phyloP scores from a whole-genome alignment of 2,113 vertebrate species.

The Leucoraja erinaceus region DNA sequence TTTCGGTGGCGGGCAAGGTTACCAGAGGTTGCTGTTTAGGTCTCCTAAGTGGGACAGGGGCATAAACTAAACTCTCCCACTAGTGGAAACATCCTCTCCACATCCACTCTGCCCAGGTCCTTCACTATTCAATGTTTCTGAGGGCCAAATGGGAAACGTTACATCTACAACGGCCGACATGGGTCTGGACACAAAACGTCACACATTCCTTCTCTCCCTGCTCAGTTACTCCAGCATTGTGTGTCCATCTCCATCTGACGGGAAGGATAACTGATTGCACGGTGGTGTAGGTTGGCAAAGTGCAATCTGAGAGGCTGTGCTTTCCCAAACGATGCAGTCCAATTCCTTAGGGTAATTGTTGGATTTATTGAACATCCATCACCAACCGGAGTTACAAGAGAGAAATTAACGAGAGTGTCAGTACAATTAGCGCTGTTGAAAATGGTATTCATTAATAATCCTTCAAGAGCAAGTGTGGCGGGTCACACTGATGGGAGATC shows the following conservation, averaged over 20 bases:
- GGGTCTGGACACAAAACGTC: too few relatives aligned
- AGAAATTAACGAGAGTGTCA: background rate
- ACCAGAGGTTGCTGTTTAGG: too few relatives aligned
- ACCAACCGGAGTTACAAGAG: background rate
- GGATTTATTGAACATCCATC: conserved; percentile 31
- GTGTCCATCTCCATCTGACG: too few relatives aligned
- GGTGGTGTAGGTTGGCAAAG: background rate
- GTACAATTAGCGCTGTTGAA: background rate
- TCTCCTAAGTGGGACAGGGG: too few relatives aligned
- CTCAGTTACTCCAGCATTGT: too few relatives aligned
- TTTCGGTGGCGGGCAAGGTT: too few relatives aligned
- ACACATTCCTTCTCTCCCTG: too few relatives aligned
- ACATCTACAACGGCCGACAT: background rate
- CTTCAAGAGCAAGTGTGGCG: background rate
- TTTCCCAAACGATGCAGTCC: background rate
- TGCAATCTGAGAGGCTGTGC: conserved; percentile 8
- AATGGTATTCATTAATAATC: conserved; percentile 19
- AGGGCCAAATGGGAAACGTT: background rate
- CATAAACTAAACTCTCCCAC: too few relatives aligned
- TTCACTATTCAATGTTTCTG: background rate
- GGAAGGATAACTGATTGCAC: background rate
- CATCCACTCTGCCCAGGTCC: too few relatives aligned
- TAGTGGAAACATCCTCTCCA: too few relatives aligned
- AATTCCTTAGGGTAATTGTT: background rate
- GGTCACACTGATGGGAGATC: background rate